phyloP scores from a whole-genome alignment of 2,888 invertebrate species.

The Cephus spinipes region DNA sequence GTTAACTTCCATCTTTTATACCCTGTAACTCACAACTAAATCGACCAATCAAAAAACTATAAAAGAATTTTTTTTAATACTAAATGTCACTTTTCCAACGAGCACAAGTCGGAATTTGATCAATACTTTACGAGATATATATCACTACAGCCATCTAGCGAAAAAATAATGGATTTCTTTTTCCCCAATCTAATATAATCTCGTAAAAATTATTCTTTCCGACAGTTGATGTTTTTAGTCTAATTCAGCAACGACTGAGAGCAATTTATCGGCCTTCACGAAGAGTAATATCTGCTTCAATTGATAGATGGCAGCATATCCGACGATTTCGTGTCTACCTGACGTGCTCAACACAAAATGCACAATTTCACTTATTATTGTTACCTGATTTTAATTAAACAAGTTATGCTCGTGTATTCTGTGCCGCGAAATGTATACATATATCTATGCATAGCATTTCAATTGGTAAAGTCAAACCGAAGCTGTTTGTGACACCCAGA shows the following conservation, averaged over 20 bases:
- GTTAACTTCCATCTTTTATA: slow-evolving; percentile 16
- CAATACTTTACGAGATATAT: no score
- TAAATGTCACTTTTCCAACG: no score
- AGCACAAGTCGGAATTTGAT: no score
- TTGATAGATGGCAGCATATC: not conserved
- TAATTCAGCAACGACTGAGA: not conserved
- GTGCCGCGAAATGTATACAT: not conserved
- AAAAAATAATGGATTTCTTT: no score
- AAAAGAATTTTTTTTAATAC: slow-evolving; percentile 5
- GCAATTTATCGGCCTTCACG: not conserved
- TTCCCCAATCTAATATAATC: no score
- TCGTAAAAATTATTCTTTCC: not conserved
- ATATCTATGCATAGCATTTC: not conserved
- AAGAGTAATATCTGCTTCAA: not conserved
- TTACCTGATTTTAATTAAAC: not conserved
- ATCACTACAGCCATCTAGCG: no score
- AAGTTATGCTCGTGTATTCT: not conserved
- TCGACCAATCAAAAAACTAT: slow-evolving; percentile 11
- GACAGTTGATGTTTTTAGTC: no score
- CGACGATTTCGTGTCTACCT: not conserved
- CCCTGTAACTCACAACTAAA: slow-evolving; percentile 16
- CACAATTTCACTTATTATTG: no score
- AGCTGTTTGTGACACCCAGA: not conserved
- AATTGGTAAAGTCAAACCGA: not conserved
- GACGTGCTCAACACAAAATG: not conserved